Evolutionary conservation across 2,888 invertebrate genomes (phyloP), one percentile per base, ranked within the genome.

Genomic region (Homarus gammarus): DNA sequence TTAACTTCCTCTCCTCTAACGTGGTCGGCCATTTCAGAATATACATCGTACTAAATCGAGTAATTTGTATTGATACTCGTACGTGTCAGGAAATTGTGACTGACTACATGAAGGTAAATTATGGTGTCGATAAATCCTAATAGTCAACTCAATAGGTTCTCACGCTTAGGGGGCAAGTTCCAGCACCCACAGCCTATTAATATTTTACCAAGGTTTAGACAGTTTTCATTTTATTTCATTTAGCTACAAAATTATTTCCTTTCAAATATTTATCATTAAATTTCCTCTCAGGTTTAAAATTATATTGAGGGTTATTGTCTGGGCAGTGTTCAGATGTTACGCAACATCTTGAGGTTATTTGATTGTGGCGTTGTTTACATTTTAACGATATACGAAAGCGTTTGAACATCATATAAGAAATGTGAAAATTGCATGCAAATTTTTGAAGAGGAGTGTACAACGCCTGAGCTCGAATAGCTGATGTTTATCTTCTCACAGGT

Each of bases 401-500:
- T 33, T 22, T 72, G 83, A 83, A 83, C 83, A 15, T 72, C 12
- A 12, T n/a, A n/a, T 22, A 49, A 33, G 49, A 72, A 40, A 68
- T 27, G 83, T 38, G 27, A 64, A 72, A 83, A 70, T 33, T 72
- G 70, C 83, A 83, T 83, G 70, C 83, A 70, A 70, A 83, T 83
- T 72, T 72, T 70, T 83, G 70, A 83, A 83, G 82, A 68, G 68
- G 68, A 82, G 70, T 72, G 83, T 83, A 83, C 70, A 83, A 83
- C 70, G 51, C 44, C 70, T 44, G 70, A 49, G 68, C 83, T 83
- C 83, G 64, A 82, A 82, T 82, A 44, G 82, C 38, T 83, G 83
- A 83, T 83, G 83, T 83, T 83, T 83, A 83, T 83, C 83, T 83
- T 83, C 83, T 83, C 83, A 73, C 73, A 83, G 83, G 83, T 83